Evolutionary conservation across 2,797 vertebrate species (phyloP).

Genomic region (Alca torda): DNA sequence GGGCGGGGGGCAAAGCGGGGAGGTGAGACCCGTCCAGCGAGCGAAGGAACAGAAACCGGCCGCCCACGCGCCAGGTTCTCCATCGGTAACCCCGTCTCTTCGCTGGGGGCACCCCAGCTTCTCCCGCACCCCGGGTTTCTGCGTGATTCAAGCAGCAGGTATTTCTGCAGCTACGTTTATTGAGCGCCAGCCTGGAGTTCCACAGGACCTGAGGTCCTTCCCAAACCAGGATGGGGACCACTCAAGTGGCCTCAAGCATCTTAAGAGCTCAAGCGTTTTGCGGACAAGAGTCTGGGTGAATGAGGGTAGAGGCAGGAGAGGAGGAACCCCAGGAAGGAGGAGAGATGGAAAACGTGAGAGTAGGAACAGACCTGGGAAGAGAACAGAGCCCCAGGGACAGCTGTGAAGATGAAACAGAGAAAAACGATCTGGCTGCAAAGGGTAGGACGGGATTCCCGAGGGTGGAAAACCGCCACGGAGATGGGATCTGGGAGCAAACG

Average conservation of each 20-base stretch:
- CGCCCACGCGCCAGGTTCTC: fast-evolving
- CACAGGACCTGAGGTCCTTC: background rate
- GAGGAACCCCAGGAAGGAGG: background rate
- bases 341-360: background rate
- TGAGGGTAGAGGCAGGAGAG: background rate
- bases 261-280: background rate
- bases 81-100: background rate
- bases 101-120: background rate
- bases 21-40: fast-evolving
- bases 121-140: background rate
- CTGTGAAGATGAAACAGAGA: background rate
- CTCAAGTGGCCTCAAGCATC: fast-evolving
- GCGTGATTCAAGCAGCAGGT: background rate
- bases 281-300: background rate
- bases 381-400: background rate
- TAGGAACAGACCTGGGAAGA: background rate
- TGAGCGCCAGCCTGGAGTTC: background rate
- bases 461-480: fast-evolving
- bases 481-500: fast-evolving
- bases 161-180: background rate
- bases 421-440: background rate
- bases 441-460: fast-evolving
- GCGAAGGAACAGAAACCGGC: background rate
- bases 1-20: background rate
- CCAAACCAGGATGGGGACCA: background rate